phyloP scores from a whole-genome alignment of 2,113 vertebrate species.

The Petrocephalus zakoni region DNA sequence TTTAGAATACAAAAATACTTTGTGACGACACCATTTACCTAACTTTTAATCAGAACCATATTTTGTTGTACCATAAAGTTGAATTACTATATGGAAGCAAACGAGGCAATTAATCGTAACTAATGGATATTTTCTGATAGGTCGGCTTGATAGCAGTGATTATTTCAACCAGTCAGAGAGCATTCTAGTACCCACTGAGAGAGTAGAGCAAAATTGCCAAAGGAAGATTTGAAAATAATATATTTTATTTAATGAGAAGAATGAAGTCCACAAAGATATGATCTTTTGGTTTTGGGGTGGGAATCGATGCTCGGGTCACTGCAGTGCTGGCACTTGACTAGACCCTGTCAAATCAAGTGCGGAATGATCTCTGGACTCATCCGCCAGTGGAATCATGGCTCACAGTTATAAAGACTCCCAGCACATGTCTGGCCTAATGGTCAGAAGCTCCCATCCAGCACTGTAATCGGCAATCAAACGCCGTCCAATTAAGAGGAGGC shows the following conservation, averaged over 20 bases:
- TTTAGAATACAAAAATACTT: neutral
- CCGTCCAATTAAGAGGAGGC: conserved; percentile 15
- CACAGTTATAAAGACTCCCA: neutral
- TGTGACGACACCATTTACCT: neutral
- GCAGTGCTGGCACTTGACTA: conserved; percentile 13
- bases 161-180: conserved; percentile 35
- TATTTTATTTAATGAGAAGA: conserved; percentile 15
- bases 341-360: neutral
- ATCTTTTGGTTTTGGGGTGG: conserved; percentile 2
- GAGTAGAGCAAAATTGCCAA: neutral
- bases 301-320: conserved; percentile 5
- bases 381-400: conserved; percentile 12
- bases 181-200: conserved; percentile 16
- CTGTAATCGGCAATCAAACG: conserved; percentile 25
- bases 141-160: conserved; percentile 33
- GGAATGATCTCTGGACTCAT: conserved; percentile 27
- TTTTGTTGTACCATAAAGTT: conserved; percentile 24
- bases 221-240: neutral
- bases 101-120: conserved; percentile 51
- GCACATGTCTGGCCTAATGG: conserved; percentile 11
- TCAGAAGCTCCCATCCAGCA: conserved; percentile 16
- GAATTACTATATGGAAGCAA: conserved; percentile 26
- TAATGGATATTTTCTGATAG: conserved; percentile 40
- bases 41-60: conserved; percentile 30
- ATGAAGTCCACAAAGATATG: neutral